Evolutionary conservation across 2,113 vertebrate genomes (phyloP), one percentile per base, ranked within the genome.

Genomic region (Actenoides lindsayi): DNA sequence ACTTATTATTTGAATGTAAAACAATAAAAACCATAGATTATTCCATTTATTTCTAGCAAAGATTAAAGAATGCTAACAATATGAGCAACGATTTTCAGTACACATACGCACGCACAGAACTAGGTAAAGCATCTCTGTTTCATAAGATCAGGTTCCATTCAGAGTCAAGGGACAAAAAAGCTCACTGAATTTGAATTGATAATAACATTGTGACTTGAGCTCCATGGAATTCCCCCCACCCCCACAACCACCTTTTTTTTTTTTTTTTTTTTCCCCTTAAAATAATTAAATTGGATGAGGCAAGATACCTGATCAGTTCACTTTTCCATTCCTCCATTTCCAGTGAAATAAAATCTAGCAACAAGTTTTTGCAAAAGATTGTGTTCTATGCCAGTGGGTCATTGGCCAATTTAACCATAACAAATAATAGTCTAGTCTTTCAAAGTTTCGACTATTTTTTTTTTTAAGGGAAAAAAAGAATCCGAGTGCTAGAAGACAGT

Each of bases 191-290:
- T 69, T 75, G 90, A 96, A 96, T 94, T 86, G 91, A 97, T 93
- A 95, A 94, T 46, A 84, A 91, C 88, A 73, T 48, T 96, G 97
- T 95, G 97, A 96, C 78, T 93, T 88, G 91, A 86, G 92, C 95
- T 83, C 70, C 76, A 68, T 87, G 94, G 93, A 97, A 96, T 91
- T 93, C 75, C 73, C 42, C 73, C 48, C 37, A 3, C 17, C 21
- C 19, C 64, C 0, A 2, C 41, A 37, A 11, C 7, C 11, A 23
- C 39, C 2, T 30, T n/a, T 50, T 27, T 46, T 65, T 68, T 35
- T 17, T 46, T 37, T 68, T 28, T 16, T 31, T 44, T 51, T 67
- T 27, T 16, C 68, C 25, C 8, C 65, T 70, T 88, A 89, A 93
- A 96, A 94, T 89, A 54, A 95, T 86, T 95, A 90, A 93, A 90